Percentiles rank a stretch among this genome's conserved stretches.
phyloP scores from a whole-genome alignment of 2,888 invertebrate species.

The Plebejus argus region DNA sequence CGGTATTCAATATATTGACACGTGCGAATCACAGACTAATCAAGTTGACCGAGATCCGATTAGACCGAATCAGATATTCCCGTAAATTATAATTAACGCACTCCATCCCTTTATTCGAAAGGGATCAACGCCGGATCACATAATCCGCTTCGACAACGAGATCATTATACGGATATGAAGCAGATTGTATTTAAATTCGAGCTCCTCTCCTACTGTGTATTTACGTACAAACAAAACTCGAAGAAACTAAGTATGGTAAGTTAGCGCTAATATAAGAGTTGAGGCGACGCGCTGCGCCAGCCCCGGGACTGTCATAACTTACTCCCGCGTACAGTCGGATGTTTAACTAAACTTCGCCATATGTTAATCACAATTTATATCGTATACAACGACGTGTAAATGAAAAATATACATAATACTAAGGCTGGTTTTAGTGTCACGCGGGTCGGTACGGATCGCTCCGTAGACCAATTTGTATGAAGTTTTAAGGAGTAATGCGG shows the following conservation, averaged over 20 bases:
- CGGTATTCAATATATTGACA: slow-evolving; percentile 62
- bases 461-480: no score
- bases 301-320: slow-evolving; percentile 74
- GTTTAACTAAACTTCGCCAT: slow-evolving; percentile 20
- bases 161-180: slow-evolving; percentile 3
- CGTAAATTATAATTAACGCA: slow-evolving; percentile 22
- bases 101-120: slow-evolving; percentile 9
- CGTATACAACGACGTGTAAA: not conserved
- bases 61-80: slow-evolving; percentile 33
- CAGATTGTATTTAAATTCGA: not conserved
- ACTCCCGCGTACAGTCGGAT: slow-evolving; percentile 50
- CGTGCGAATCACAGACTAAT: slow-evolving; percentile 58
- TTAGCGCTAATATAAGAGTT: slow-evolving; percentile 76
- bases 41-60: slow-evolving; percentile 56
- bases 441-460: no score
- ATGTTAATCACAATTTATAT: slow-evolving; percentile 23
- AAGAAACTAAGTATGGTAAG: slow-evolving; percentile 77
- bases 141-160: not conserved
- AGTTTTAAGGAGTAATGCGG: no score
- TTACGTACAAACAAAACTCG: slow-evolving; percentile 77
- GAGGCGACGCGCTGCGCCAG: slow-evolving; percentile 50
- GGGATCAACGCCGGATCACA: slow-evolving; percentile 13
- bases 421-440: no score
- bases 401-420: not conserved
- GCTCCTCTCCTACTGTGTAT: slow-evolving; percentile 55